Evolutionary conservation across 2,797 vertebrate species (phyloP).

Genomic region (Pangasius larnaudii): DNA sequence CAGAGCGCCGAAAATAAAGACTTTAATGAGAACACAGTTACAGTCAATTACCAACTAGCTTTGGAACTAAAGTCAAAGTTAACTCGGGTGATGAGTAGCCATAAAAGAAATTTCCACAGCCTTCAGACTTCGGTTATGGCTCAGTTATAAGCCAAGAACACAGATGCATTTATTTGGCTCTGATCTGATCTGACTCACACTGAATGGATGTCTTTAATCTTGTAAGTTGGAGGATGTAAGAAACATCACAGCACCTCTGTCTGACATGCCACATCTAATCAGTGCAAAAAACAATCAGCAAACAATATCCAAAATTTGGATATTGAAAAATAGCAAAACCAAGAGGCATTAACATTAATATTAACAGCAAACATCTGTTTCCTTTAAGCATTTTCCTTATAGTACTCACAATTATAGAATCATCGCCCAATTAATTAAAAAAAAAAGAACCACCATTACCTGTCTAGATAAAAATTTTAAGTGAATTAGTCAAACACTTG

Average conservation of each 20-base stretch:
- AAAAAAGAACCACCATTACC: not conserved
- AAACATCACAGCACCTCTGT: not conserved
- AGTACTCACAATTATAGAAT: not conserved
- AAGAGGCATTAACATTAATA: not conserved
- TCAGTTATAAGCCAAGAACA: constrained; percentile 18
- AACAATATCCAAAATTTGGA: not conserved
- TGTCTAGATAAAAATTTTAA: not conserved
- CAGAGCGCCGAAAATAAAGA: constrained; percentile 42
- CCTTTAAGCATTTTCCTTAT: not conserved
- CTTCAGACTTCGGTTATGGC: not conserved
- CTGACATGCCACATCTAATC: not conserved
- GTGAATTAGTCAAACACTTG: not conserved
- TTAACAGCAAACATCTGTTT: constrained; percentile 19
- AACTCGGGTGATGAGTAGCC: constrained; percentile 18
- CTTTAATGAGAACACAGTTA: constrained; percentile 26
- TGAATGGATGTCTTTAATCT: constrained; percentile 17
- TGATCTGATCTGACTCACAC: constrained; percentile 11
- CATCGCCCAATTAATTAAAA: not conserved
- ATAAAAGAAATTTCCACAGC: constrained; percentile 9
- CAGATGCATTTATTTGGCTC: constrained; percentile 12
- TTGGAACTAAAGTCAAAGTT: constrained; percentile 10
- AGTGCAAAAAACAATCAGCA: not conserved
- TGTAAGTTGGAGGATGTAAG: not conserved
- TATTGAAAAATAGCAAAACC: not conserved
- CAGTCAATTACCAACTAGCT: constrained; percentile 22